These are phyloP conservation scores for Lamellibrachia satsuma DNA, from an alignment of 2,888 invertebrate species.

Conservation along the genomic window DNA sequence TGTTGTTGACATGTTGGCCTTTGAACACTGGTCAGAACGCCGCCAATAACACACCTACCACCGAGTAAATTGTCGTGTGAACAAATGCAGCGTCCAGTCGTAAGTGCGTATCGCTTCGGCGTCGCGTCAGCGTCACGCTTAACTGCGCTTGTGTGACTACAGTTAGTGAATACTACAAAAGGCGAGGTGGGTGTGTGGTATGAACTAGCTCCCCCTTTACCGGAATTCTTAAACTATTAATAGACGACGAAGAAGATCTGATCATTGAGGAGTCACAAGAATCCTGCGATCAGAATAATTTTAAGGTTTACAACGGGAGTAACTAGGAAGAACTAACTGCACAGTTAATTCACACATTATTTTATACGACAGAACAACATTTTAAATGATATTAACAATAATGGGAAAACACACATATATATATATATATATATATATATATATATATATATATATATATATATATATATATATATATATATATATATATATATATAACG, in stretches of 20 bases:
- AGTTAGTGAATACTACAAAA: not conserved
- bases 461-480: no score
- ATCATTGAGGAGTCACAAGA: no score
- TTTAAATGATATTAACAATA: no score
- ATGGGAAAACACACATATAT: no score
- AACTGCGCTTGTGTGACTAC: not conserved
- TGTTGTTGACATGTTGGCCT: not conserved
- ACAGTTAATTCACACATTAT: not conserved
- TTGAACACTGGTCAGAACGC: not conserved
- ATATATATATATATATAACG: no score
- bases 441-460: no score
- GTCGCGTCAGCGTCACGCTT: not conserved
- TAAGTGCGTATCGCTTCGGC: not conserved
- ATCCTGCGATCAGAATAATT: no score
- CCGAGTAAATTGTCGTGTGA: not conserved
- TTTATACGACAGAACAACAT: not conserved
- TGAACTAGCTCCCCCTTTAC: no score
- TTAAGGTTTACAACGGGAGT: not conserved
- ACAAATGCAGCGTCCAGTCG: not conserved
- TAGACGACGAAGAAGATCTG: no score
- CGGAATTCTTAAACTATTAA: no score
- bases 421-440: no score
- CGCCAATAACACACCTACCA: not conserved
- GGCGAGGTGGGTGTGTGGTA: no score
- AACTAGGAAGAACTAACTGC: not conserved